Evolutionary conservation across 30 jellyfish, hydroid and myxozoan species (phyloP).

Genomic region (Aurelia coerulea): DNA sequence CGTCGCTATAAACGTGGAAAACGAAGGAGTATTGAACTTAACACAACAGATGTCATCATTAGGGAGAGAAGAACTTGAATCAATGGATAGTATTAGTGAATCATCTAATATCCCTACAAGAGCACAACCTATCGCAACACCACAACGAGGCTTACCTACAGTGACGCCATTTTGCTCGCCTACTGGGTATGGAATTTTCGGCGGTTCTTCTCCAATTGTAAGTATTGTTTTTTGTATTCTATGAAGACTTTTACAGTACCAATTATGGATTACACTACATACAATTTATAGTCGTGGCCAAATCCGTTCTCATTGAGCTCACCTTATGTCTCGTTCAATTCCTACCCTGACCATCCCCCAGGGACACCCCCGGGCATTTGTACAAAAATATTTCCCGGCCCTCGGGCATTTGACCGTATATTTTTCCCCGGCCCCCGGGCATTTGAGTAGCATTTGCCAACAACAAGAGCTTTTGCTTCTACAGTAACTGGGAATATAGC

Average conservation of each 20-base stretch:
- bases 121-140: conserved; percentile 82
- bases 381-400: too few species aligned
- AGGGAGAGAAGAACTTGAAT: conserved; percentile 37
- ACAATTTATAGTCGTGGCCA: background rate
- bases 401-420: too few species aligned
- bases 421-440: too few species aligned
- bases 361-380: too few species aligned
- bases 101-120: conserved; percentile 26
- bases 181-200: conserved; percentile 85
- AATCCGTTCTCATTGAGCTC: background rate
- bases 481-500: too few species aligned
- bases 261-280: background rate
- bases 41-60: conserved; percentile 83
- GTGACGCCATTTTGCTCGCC: conserved; percentile 91
- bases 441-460: too few species aligned
- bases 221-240: background rate
- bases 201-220: conserved; percentile 77
- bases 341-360: too few species aligned
- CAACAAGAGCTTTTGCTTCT: too few species aligned
- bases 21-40: conserved; percentile 48
- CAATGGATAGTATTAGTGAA: conserved; percentile 9
- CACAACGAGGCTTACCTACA: conserved; percentile 65
- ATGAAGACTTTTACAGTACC: background rate
- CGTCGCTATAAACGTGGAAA: conserved; percentile 61
- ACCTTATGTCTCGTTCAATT: too few species aligned